These are phyloP conservation scores for Cephus cinctus DNA, from an alignment of 1,140 invertebrate genomes.

Conservation along the genomic window DNA sequence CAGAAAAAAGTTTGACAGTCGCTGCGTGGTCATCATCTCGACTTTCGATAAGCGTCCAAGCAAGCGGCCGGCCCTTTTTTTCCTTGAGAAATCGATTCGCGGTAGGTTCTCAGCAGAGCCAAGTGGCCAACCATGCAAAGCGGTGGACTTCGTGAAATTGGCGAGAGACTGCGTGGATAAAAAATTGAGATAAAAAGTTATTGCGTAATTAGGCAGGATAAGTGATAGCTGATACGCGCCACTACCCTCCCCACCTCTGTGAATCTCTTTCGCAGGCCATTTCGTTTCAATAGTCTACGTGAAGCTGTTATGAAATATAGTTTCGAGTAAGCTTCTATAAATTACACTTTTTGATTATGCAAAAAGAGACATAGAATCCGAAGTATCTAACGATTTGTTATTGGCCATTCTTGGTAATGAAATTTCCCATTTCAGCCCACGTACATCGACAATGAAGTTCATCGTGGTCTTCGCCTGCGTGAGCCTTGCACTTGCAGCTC, in stretches of 20 bases:
- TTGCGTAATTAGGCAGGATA: conserved; percentile 5
- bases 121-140: not conserved
- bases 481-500: not conserved
- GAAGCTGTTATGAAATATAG: too few relatives aligned
- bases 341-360: too few relatives aligned
- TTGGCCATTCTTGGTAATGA: not conserved
- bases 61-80: not conserved
- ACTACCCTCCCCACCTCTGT: not conserved
- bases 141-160: conserved; percentile 1
- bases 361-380: too few relatives aligned
- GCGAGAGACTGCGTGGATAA: not conserved
- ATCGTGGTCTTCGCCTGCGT: conserved; percentile 1
- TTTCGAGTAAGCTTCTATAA: too few relatives aligned
- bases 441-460: conserved; percentile 1
- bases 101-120: not conserved
- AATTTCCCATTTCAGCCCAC: not conserved
- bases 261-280: not conserved
- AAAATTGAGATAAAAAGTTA: not conserved
- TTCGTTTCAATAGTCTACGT: too few relatives aligned
- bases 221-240: not conserved
- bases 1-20: too few relatives aligned
- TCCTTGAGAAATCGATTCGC: not conserved
- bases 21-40: too few relatives aligned
- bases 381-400: not conserved
- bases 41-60: too few relatives aligned